These are phyloP conservation scores for Luscinia luscinia DNA, from an alignment of 2,797 vertebrate species.

Conservation along the genomic window DNA sequence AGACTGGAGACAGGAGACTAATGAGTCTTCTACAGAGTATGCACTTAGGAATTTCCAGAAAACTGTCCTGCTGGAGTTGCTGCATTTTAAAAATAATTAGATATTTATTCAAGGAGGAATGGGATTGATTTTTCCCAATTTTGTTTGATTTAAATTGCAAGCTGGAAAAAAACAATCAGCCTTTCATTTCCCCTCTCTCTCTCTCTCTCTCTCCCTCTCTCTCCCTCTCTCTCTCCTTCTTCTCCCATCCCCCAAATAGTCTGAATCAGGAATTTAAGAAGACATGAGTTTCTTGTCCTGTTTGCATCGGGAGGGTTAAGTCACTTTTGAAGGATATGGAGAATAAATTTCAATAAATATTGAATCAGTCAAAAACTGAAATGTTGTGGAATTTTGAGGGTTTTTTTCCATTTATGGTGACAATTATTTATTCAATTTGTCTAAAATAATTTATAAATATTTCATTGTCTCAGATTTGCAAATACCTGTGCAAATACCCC, in stretches of 20 bases:
- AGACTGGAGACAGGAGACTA: background rate
- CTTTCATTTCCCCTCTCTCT: background rate
- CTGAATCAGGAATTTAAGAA: background rate
- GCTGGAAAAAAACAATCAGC: background rate
- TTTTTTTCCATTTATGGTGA: background rate
- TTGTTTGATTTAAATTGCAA: background rate
- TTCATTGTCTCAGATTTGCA: background rate
- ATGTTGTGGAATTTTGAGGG: background rate
- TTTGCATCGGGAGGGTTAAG: background rate
- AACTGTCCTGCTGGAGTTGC: background rate
- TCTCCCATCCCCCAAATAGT: background rate
- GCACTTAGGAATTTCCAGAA: background rate
- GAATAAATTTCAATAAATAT: background rate
- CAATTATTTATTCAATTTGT: background rate
- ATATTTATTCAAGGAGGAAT: background rate
- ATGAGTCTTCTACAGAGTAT: background rate
- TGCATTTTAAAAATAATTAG: background rate
- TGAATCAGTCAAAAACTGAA: background rate
- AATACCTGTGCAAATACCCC: background rate
- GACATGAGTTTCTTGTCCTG: rapidly evolving
- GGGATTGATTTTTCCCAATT: background rate
- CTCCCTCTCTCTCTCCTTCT: background rate
- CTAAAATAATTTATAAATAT: background rate
- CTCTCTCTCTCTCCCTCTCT: background rate
- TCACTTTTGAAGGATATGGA: background rate